Base-by-base conservation (phyloP, 2,113 vertebrate genomes). In the Clarias gariepinus region DNA sequence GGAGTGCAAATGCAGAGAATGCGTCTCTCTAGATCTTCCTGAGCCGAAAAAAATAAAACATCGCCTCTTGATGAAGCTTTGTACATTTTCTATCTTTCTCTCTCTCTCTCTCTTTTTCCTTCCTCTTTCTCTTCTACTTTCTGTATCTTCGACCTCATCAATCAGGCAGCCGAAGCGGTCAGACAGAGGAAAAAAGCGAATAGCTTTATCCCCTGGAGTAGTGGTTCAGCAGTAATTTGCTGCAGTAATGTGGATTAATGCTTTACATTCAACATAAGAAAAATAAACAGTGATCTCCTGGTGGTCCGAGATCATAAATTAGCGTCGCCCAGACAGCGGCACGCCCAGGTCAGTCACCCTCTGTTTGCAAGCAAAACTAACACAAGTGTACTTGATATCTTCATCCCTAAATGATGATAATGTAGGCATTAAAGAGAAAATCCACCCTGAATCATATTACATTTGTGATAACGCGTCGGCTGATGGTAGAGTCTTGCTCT, bases 201-300 rank as follows among this genome's bases (percentile, higher is more conserved):
- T 81, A 78, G 76, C 77, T 86, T 10, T 60, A 80, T 71, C 30
- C 85, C 80, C 85, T 58, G n/a, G 84, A 81, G 86, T 78, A 58
- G 73, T 57, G 33, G 81, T 76, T 85, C 3, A 10, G 82, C 83
- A 78, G 71, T 87, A 85, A 89, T 85, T 89, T 80, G 61, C 88
- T 85, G n/a, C 82, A 85, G 82, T 87, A 61, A 87, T 85, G 79
- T 79, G 30, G 78, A 87, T 58, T 89, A 89, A 84, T 80, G 86
- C 86, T 87, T 87, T 64, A 87, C 10, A 61, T 77, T 83, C 47
- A 81, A 36, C 80, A 71, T 83, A 80, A 80, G 77, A 78, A 69
- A 87, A 87, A 87, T 86, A 89, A 89, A 85, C 79, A 86, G 52
- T 41, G 66, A 80, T 82, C 71, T 60, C 25, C 36, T 55, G 85